Evolutionary conservation across 37 sponge, comb jelly and placozoan species (phyloP), one percentile per base, ranked within the genome.

Genomic region (Aphrocallistes beatrix): DNA sequence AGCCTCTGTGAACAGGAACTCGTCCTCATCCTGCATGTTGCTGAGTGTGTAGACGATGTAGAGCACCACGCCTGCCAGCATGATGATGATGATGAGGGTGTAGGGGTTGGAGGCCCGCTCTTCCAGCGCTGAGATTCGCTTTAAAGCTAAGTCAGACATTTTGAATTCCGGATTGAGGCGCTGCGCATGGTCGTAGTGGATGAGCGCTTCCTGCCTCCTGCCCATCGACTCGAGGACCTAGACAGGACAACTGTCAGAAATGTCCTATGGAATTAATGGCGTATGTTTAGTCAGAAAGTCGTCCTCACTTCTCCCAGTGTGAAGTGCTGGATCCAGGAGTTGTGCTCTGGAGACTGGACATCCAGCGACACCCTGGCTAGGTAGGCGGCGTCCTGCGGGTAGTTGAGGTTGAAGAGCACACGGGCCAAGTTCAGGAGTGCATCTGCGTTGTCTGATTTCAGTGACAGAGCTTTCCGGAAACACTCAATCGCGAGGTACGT

Each of bases 401-500:
- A 94, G 34, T 89, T 84, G 36, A 92, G 89, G 75, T 94, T 91
- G 83, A 87, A 90, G 25, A 94, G 92, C 28, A 92, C 88, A 21
- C 94, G 48, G 3, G 94, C 94, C 1, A 94, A 89, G 82, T 94
- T 94, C 23, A 94, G 86, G 13, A 94, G 84, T 0, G 90, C 86
- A 82, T 94, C 94, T 38, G 94, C 86, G 42, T 94, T 84, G 50
- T 90, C 85, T 9, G 94, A 86, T 10, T 85, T 85, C 39, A 85
- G 50, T 30, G 83, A 84, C 6, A 94, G 89, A 50, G 92, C 94
- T 83, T 87, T 88, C 30, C 94, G 82, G 50, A 91, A 94, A 48
- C 94, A 94, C 81, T 94, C 94, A 10, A 94, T 90, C n/a, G 94
- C 92, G 30, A 51, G 81, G 23, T 89, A 89, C 21, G 92, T 94